Percentiles rank a stretch among this genome's conserved stretches.
Evolutionary conservation across 2,113 vertebrate genomes (phyloP).

Genomic region (Tupaia chinensis): DNA sequence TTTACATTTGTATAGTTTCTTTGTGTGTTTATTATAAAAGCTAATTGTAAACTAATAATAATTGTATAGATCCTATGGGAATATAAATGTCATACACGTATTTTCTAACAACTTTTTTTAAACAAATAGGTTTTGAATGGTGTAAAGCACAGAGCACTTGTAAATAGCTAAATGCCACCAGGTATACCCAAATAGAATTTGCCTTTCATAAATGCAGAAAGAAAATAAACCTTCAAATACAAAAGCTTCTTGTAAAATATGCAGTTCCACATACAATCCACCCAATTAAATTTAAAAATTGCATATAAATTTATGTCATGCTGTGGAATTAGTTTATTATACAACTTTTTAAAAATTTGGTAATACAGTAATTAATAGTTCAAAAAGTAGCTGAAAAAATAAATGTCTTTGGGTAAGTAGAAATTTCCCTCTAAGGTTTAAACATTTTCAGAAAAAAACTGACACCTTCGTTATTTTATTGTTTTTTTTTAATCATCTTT

Average conservation of each 20-base stretch:
- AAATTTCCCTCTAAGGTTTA: neutral
- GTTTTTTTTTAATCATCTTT: neutral
- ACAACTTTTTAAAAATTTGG: neutral
- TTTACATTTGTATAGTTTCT: constrained; percentile 28
- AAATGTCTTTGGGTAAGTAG: neutral
- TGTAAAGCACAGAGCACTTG: neutral
- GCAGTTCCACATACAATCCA: neutral
- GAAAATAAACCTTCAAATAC: constrained; percentile 11
- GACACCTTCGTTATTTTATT: too few species aligned
- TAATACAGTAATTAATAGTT: neutral
- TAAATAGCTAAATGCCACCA: constrained; percentile 29
- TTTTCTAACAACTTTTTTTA: constrained; percentile 44
- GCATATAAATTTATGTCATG: neutral
- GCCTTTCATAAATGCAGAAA: constrained; percentile 8
- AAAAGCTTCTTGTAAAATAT: neutral
- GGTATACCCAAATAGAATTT: neutral
- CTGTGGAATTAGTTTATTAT: neutral
- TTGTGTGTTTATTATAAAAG: constrained; percentile 1
- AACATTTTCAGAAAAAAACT: constrained; percentile 28
- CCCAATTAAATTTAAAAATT: constrained; percentile 18
- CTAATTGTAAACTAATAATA: constrained; percentile 42
- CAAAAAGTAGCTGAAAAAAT: neutral
- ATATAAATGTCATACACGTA: neutral
- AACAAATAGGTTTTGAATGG: constrained; percentile 38
- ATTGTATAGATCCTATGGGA: neutral